A percentile compares a stretch with the other conserved stretches of the same genome.
Conservation (phyloP, 2,113 vertebrate genomes). For the Sylvia atricapilla region DNA sequence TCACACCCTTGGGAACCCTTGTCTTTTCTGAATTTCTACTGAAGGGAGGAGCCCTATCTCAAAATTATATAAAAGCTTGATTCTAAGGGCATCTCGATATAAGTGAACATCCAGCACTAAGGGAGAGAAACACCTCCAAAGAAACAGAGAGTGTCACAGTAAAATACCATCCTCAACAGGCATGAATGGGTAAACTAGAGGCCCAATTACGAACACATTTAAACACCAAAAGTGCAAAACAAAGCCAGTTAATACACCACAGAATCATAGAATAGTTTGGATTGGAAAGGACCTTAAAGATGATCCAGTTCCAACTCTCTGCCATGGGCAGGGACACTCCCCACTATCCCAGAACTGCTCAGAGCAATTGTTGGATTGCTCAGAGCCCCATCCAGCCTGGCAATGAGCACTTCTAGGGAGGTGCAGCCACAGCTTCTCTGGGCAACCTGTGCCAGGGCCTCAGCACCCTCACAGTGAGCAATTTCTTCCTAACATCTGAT, state of each 20-base stretch:
- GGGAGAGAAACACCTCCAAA: accelerated
- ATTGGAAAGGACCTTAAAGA: neutral
- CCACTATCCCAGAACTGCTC: accelerated
- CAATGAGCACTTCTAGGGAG: neutral
- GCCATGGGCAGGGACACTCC: neutral
- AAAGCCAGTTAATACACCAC: neutral
- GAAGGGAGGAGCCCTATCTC: neutral
- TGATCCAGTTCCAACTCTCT: accelerated
- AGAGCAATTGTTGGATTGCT: neutral
- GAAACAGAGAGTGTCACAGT: accelerated
- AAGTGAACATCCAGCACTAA: neutral
- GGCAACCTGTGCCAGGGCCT: neutral
- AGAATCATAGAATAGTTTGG: neutral
- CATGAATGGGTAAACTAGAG: neutral
- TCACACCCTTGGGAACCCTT: accelerated
- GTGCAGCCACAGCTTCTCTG: neutral
- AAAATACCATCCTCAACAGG: neutral
- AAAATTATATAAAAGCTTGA: neutral
- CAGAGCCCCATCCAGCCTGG: accelerated
- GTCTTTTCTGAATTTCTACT: neutral
- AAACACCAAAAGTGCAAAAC: neutral
- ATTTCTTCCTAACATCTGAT: neutral
- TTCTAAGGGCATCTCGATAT: accelerated
- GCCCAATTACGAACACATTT: neutral
- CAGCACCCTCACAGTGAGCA: accelerated